A percentile compares a stretch with the other conserved stretches of the same genome.
phyloP scores from a whole-genome alignment of 2,888 invertebrate genomes.

The Criorhina ranunculi region DNA sequence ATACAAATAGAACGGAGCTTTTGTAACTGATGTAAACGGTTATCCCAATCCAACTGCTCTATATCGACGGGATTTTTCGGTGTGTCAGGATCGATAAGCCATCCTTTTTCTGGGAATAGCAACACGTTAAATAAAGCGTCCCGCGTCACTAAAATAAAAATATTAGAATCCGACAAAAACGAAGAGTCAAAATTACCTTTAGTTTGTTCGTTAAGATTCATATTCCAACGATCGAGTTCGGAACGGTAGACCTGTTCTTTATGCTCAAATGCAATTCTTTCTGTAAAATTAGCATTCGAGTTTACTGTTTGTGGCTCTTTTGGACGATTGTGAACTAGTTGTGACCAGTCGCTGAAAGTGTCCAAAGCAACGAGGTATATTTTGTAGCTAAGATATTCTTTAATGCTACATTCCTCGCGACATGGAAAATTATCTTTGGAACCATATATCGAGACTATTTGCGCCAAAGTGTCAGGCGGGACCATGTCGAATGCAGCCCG shows the following conservation, averaged over 20 bases:
- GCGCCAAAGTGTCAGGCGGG: constrained; percentile 87
- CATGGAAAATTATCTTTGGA: constrained; percentile 85
- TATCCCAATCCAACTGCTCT: constrained; percentile 86
- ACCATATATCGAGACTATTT: constrained; percentile 85
- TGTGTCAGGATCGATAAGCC: constrained; percentile 91
- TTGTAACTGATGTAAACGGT: constrained; percentile 87
- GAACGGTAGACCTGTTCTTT: constrained; percentile 90
- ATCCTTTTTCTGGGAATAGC: constrained; percentile 94
- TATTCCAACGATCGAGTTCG: constrained; percentile 91
- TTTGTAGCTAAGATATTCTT: constrained; percentile 95
- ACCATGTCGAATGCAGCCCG: constrained; percentile 90
- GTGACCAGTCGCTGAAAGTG: constrained; percentile 95
- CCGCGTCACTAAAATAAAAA: constrained; percentile 87
- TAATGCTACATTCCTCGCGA: constrained; percentile 86
- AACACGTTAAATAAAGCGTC: constrained; percentile 93
- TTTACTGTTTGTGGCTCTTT: constrained; percentile 87
- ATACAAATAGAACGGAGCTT: constrained; percentile 92
- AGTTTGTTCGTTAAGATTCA: constrained; percentile 89
- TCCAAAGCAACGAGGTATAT: constrained; percentile 95
- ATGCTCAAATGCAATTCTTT: constrained; percentile 95
- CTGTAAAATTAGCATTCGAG: constrained; percentile 90
- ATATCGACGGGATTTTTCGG: constrained; percentile 85
- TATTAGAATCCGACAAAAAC: not conserved
- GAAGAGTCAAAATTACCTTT: constrained; percentile 84
- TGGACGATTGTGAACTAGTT: constrained; percentile 92